Evolutionary conservation across 30 jellyfish, hydroid and myxozoan species (phyloP), one percentile per base, ranked within the genome.

Genomic region (Pseudorhiza aurosa): DNA sequence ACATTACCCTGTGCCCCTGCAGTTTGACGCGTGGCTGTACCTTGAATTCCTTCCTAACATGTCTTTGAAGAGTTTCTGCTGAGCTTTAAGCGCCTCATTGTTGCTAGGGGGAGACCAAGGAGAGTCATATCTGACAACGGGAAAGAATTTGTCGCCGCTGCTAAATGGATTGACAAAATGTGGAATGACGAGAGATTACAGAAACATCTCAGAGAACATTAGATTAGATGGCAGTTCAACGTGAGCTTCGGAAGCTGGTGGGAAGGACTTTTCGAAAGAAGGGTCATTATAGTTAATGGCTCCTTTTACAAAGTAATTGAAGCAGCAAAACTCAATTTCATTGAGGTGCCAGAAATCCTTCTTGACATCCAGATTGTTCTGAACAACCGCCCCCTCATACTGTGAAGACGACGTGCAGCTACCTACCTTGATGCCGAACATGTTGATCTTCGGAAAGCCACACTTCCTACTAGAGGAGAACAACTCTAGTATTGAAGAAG

Each of bases 201-300:
- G 40, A 69, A 58, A 12, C 35, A 63, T 58, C 59, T 68, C 22
- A 49, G 55, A 24, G 40, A 43, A 39, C 55, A 81, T 7, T 28
- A 29, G 9, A 81, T 81, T 35, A 30, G 22, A n/a, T 81, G 77
- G 85, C 85, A 81, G 40, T 81, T 81, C 70, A 81, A 81, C 49
- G 35, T 65, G 14, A 35, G 76, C 85, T 42, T 77, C 15, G 85
- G 70, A 3, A 51, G 81, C 76, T 64, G 93, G 78, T 67, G 93
- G 93, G 93, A 85, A 29, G 93, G 93, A 2, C 27, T 55, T 53
- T 81, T 81, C 40, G 78, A 81, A 33, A 53, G 93, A 51, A 65
- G 65, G 85, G 46, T 81, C 21, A 47, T 62, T 12, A 55, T 64
- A 2, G 76, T 64, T 4, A 79, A 79, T 50, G 21, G 57, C 35